phyloP scores from a whole-genome alignment of 23 tunicate genomes.

The Corella eumyota region DNA sequence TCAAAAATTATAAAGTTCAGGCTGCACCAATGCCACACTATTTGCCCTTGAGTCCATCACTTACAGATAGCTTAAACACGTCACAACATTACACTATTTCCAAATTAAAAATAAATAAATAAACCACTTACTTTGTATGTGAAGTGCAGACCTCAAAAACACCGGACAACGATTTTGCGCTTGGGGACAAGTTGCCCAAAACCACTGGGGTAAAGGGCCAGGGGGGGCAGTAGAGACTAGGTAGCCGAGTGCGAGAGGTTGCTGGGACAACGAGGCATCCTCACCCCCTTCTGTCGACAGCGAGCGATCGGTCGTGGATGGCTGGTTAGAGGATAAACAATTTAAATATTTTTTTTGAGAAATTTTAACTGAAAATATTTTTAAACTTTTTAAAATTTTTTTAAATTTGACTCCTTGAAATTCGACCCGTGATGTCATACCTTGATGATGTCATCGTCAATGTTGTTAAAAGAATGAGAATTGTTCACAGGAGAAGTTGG shows the following conservation, averaged over 20 bases:
- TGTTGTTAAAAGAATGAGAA: constrained; percentile 4
- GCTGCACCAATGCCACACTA: no score
- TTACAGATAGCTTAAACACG: no score
- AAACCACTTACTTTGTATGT: constrained; percentile 67
- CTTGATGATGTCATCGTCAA: constrained; percentile 16
- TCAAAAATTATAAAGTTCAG: no score
- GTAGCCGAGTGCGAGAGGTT: constrained; percentile 88
- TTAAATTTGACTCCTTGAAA: background rate
- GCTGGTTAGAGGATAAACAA: background rate
- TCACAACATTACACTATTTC: no score
- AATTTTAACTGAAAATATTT: background rate
- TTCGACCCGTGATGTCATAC: no score
- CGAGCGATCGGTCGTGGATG: constrained; percentile 30
- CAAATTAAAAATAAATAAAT: no score
- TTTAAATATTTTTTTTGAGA: background rate
- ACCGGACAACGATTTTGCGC: constrained; percentile 61
- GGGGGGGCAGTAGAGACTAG: constrained; percentile 92
- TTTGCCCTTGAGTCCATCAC: no score
- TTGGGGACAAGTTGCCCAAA: constrained; percentile 71
- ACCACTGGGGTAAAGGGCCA: constrained; percentile 86
- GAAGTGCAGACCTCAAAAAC: constrained; percentile 65
- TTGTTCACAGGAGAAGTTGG: constrained; percentile 11
- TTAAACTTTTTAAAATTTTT: no score
- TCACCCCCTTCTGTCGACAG: constrained; percentile 38
- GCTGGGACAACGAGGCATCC: constrained; percentile 45